phyloP scores from a whole-genome alignment of 2,113 vertebrate species.

The Pampusana beccarii region DNA sequence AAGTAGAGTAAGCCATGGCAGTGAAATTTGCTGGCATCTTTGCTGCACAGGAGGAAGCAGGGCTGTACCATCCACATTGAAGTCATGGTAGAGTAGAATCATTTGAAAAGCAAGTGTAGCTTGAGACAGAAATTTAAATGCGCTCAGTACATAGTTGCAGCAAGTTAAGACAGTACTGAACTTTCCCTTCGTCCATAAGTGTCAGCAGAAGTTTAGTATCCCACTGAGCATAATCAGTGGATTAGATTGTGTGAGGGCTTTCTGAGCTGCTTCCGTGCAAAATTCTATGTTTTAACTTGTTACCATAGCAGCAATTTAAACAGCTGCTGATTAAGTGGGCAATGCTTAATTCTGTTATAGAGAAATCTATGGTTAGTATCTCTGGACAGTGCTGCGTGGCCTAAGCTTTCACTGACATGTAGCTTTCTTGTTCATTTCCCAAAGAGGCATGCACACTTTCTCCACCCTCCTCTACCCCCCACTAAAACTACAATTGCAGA shows the following conservation, averaged over 20 bases:
- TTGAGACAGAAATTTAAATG: neutral
- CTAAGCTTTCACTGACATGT: neutral
- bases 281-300: neutral
- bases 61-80: neutral
- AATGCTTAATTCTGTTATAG: neutral
- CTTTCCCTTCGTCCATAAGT: neutral
- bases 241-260: neutral
- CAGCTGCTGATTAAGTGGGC: neutral
- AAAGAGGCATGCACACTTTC: neutral
- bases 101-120: neutral
- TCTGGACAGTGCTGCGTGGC: neutral
- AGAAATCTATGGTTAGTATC: neutral
- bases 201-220: neutral
- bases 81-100: neutral
- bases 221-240: neutral
- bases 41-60: neutral
- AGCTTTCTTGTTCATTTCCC: neutral
- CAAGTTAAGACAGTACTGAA: neutral
- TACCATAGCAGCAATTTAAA: constrained; percentile 1
- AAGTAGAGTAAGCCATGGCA: neutral
- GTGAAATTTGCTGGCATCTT: neutral
- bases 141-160: neutral
- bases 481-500: neutral
- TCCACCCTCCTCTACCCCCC: neutral
- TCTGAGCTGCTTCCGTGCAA: neutral